Conservation (phyloP, 2,797 vertebrate species). For the Brachyalestes nurse region DNA sequence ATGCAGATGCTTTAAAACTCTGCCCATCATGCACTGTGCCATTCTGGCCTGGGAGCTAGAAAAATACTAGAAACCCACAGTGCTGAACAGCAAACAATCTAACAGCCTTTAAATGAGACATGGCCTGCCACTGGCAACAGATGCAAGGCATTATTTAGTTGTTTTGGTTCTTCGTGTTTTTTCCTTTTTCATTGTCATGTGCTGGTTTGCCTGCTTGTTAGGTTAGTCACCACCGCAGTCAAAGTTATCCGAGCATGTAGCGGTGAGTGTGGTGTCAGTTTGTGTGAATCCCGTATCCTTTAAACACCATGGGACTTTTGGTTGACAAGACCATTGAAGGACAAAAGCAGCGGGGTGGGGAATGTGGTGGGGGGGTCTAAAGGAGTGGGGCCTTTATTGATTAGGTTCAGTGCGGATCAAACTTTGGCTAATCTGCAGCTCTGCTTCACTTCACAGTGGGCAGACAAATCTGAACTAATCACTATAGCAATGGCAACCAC, state of each 20-base stretch:
- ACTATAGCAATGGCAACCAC: conserved; percentile 34
- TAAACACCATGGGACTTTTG: too few species aligned
- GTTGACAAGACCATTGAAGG: too few species aligned
- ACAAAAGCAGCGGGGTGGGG: not conserved
- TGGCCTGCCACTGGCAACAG: not conserved
- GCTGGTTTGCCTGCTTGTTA: too few species aligned
- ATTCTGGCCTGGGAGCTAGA: conserved; percentile 1
- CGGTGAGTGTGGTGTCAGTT: too few species aligned
- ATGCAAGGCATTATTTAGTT: too few species aligned
- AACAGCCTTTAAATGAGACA: not conserved
- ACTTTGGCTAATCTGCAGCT: conserved; percentile 7
- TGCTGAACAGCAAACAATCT: conserved; percentile 1
- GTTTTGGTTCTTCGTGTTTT: too few species aligned
- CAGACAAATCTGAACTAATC: conserved; percentile 30
- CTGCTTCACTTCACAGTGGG: conserved; percentile 19
- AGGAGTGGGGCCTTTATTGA: conserved; percentile 10
- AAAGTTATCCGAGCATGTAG: too few species aligned
- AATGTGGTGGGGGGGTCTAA: not conserved
- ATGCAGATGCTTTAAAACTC: conserved; percentile 3
- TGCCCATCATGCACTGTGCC: not conserved
- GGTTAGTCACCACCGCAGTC: too few species aligned
- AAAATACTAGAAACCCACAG: conserved; percentile 25
- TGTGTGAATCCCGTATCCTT: too few species aligned
- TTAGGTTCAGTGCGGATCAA: conserved; percentile 33
- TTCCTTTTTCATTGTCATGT: too few species aligned